A percentile compares a stretch with the other conserved stretches of the same genome.
Conservation (phyloP, 2,113 vertebrate genomes). For the Porphyrio hochstetteri region DNA sequence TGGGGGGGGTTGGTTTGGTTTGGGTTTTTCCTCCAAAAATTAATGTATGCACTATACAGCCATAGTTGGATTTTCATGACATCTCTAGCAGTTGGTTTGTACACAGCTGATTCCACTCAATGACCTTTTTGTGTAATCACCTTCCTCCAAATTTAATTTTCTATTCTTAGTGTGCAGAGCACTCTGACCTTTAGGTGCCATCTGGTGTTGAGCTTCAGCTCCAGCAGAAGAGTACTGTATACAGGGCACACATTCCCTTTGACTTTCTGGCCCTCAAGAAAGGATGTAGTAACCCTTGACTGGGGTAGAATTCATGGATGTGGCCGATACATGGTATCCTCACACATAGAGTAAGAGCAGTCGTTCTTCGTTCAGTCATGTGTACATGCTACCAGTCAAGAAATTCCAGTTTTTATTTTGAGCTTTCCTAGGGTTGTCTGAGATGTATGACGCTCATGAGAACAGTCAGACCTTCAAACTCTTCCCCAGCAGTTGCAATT, state of each 20-base stretch:
- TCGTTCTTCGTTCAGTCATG: neutral
- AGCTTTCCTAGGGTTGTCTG: neutral
- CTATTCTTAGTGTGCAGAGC: neutral
- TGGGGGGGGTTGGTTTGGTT: neutral
- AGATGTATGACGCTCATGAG: neutral
- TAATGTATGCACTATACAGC: accelerated
- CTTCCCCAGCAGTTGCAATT: neutral
- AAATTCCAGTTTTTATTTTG: neutral
- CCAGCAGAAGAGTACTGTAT: neutral
- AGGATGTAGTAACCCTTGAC: neutral
- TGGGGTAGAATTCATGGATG: neutral
- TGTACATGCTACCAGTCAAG: neutral
- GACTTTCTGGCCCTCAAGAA: neutral
- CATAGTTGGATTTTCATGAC: neutral
- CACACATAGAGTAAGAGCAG: neutral
- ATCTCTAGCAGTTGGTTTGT: neutral
- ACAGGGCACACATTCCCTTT: neutral
- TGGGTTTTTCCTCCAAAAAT: neutral
- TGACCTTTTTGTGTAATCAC: neutral
- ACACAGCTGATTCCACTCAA: neutral
- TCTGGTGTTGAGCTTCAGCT: neutral
- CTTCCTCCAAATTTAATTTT: neutral
- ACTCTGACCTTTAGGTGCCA: conserved; percentile 7
- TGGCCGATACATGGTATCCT: neutral
- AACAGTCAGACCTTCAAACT: neutral